Evolutionary conservation across 35 echinoderm and acorn worm genomes (phyloP).

Genomic region (Acanthaster planci): DNA sequence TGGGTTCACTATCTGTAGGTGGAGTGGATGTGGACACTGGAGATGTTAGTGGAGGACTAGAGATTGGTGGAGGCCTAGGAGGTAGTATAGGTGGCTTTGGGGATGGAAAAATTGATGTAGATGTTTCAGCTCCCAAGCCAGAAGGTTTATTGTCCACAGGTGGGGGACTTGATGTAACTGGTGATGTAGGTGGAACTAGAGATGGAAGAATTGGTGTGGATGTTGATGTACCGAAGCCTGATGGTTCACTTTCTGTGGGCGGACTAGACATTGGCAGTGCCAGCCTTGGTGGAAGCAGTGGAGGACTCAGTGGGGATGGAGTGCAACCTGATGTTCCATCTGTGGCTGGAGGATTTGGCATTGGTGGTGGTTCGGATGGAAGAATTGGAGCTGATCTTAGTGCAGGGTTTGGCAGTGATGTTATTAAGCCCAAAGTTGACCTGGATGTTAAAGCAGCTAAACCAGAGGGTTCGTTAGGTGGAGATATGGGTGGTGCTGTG

Average conservation of each 20-base stretch:
- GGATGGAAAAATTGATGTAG: too few species aligned
- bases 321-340: constrained; percentile 19
- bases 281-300: constrained; percentile 21
- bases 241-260: too few species aligned
- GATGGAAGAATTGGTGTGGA: too few species aligned
- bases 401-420: constrained; percentile 13
- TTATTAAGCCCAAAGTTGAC: constrained; percentile 62
- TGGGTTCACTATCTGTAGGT: background rate
- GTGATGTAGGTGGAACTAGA: too few species aligned
- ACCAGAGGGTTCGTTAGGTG: constrained; percentile 46
- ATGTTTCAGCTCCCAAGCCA: background rate
- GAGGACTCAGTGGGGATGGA: background rate
- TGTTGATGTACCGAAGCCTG: too few species aligned
- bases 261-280: constrained; percentile 1
- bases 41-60: too few species aligned
- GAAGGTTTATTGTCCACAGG: background rate
- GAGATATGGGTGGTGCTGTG: constrained; percentile 44
- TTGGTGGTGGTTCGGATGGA: constrained; percentile 1
- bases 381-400: constrained; percentile 35
- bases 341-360: too few species aligned
- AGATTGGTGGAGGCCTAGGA: too few species aligned
- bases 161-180: too few species aligned
- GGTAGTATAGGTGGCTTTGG: too few species aligned
- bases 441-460: constrained; percentile 61
- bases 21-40: too few species aligned